Conservation (phyloP, 2,797 vertebrate species). For the Poeciliopsis infans region DNA sequence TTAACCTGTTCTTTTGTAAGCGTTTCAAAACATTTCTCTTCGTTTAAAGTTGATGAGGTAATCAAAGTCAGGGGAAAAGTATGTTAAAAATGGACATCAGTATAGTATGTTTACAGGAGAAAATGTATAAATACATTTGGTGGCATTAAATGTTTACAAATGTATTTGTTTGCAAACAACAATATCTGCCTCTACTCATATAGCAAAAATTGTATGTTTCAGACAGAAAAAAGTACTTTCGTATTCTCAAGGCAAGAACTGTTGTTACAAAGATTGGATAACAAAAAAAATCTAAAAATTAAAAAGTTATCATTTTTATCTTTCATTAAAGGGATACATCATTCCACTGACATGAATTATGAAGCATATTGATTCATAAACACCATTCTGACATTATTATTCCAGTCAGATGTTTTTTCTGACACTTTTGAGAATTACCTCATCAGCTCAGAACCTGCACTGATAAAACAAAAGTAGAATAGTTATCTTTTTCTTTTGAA, state of each 20-base stretch:
- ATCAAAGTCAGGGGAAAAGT: slow-evolving; percentile 41
- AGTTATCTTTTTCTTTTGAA: background rate
- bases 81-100: slow-evolving; percentile 53
- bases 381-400: background rate
- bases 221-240: background rate
- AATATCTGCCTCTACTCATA: background rate
- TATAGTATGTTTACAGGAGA: slow-evolving; percentile 3
- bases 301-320: background rate
- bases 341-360: background rate
- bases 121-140: background rate
- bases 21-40: slow-evolving; percentile 50
- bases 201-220: background rate
- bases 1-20: slow-evolving; percentile 54
- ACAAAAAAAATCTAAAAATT: background rate
- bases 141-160: background rate
- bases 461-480: background rate
- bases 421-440: background rate
- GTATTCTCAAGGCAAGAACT: background rate
- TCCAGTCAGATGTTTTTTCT: background rate
- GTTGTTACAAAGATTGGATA: background rate
- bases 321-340: background rate
- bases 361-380: background rate
- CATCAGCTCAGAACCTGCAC: background rate
- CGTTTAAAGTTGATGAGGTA: slow-evolving; percentile 33
- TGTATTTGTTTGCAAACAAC: background rate